A percentile compares a stretch with the other conserved stretches of the same genome.
phyloP scores from a whole-genome alignment of 2,888 invertebrate genomes.

The Heliconius erato region DNA sequence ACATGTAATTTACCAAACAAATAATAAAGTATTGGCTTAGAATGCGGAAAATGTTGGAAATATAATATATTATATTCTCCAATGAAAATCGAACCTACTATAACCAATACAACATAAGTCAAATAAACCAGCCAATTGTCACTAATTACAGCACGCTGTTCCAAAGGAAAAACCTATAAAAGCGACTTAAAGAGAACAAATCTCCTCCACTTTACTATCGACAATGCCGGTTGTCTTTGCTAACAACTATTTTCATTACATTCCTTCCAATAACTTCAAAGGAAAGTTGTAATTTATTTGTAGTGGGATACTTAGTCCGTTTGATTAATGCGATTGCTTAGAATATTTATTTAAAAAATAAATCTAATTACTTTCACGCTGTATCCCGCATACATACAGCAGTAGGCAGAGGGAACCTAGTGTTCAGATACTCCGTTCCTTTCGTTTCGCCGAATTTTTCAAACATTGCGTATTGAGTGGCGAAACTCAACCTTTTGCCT shows the following conservation, averaged over 20 bases:
- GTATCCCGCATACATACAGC: no score
- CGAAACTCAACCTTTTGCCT: no score
- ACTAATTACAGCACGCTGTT: not conserved
- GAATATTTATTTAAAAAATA: not conserved
- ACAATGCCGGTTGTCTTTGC: conserved; percentile 34
- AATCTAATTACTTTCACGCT: no score
- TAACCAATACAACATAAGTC: not conserved
- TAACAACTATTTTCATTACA: conserved; percentile 37
- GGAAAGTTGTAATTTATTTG: conserved; percentile 32
- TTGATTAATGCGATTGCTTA: conserved; percentile 7
- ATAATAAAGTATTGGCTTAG: no score
- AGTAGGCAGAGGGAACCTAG: no score
- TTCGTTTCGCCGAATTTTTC: no score
- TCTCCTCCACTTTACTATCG: conserved; percentile 38
- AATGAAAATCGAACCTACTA: not conserved
- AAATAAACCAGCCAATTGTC: no score
- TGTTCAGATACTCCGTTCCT: no score
- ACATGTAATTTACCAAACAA: no score
- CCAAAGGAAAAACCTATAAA: conserved; percentile 4
- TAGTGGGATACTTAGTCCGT: not conserved
- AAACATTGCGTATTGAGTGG: no score
- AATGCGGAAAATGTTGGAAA: no score
- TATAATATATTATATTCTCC: no score
- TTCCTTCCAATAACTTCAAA: conserved; percentile 34
- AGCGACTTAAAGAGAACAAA: conserved; percentile 28